These are phyloP conservation scores for Pterocles gutturalis DNA, from an alignment of 2,113 vertebrate species.

Conservation along the genomic window DNA sequence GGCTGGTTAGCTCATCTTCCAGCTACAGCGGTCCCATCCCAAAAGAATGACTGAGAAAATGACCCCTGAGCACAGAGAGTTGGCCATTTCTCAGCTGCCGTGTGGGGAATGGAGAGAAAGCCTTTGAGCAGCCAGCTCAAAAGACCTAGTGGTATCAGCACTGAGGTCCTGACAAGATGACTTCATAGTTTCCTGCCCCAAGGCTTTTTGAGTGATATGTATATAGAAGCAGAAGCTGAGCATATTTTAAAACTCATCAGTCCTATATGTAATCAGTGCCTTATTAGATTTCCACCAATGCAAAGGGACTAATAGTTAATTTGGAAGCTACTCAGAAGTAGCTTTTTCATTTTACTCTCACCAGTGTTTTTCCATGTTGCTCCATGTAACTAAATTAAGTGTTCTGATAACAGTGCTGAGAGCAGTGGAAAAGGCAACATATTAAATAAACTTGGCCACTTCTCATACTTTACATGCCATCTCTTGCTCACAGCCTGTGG, in stretches of 20 bases:
- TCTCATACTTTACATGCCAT: constrained; percentile 39
- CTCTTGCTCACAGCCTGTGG: constrained; percentile 26
- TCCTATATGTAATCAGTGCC: not conserved
- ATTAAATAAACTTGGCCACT: constrained; percentile 57
- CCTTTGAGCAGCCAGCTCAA: not conserved
- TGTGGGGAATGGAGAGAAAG: not conserved
- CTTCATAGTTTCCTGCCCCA: not conserved
- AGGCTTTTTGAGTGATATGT: constrained; percentile 10
- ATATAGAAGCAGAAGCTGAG: constrained; percentile 5
- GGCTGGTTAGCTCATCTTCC: not conserved
- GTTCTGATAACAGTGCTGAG: constrained; percentile 32
- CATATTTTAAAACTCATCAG: not conserved
- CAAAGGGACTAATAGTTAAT: not conserved
- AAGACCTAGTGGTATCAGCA: not conserved
- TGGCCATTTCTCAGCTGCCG: not conserved
- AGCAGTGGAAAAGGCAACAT: constrained; percentile 39
- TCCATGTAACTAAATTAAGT: constrained; percentile 15
- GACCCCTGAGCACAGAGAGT: rapidly evolving
- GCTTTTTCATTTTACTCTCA: constrained; percentile 16
- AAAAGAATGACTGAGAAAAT: not conserved
- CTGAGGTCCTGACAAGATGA: not conserved
- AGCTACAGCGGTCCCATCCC: not conserved
- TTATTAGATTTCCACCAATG: constrained; percentile 21
- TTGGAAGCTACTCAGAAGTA: constrained; percentile 1
- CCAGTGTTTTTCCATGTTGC: not conserved